Conservation (phyloP, 2,797 vertebrate genomes). For the Helicolenus hilgendorfi region DNA sequence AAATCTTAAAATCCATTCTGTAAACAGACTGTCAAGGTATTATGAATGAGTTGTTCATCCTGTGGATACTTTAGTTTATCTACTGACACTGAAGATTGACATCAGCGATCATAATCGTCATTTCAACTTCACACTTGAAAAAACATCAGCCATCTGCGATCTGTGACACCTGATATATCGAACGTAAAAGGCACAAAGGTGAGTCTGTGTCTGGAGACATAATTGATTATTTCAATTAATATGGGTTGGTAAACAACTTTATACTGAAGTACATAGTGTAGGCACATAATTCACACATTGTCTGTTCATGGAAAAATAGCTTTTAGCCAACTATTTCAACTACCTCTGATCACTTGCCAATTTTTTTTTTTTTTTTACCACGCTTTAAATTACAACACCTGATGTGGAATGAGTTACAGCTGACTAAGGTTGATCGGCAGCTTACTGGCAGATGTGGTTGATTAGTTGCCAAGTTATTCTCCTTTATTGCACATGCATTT, state of each 20-base stretch:
- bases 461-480: neutral
- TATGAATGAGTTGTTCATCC: neutral
- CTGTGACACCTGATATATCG: neutral
- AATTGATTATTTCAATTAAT: neutral
- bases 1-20: neutral
- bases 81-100: neutral
- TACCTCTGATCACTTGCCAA: neutral
- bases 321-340: neutral
- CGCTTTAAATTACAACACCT: neutral
- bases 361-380: neutral
- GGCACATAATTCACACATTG: neutral
- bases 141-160: neutral
- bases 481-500: neutral
- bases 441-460: no score
- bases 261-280: neutral
- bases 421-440: neutral
- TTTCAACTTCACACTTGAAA: no score
- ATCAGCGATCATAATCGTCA: neutral
- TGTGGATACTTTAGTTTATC: neutral
- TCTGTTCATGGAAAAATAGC: neutral
- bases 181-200: neutral
- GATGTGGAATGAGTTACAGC: neutral
- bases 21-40: neutral
- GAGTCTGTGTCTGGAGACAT: neutral
- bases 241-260: neutral